Percentiles rank a stretch among this genome's conserved stretches.
Evolutionary conservation across 30 jellyfish, hydroid and myxozoan genomes (phyloP).

Genomic region (Morbakka virulenta): DNA sequence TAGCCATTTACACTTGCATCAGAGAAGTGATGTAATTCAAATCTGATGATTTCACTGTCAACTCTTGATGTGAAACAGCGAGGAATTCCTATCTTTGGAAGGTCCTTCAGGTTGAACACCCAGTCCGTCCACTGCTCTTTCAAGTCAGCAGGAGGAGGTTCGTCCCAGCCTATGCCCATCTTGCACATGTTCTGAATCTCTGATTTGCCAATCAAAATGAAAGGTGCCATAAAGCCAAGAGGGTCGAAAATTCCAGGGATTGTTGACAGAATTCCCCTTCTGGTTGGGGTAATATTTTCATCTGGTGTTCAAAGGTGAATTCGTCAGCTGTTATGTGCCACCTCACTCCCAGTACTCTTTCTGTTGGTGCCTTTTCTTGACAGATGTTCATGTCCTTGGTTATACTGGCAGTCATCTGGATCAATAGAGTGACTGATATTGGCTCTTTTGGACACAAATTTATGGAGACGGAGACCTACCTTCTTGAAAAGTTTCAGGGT

Average conservation of each 20-base stretch:
- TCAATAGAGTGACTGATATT: slow-evolving; percentile 2
- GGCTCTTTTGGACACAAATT: slow-evolving; percentile 9
- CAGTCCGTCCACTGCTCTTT: slow-evolving; percentile 52
- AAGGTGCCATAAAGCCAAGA: slow-evolving; percentile 26
- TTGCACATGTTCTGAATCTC: not conserved
- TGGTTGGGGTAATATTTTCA: too few relatives aligned
- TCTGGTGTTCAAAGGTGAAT: too few relatives aligned
- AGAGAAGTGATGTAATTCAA: slow-evolving; percentile 44
- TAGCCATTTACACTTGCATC: slow-evolving; percentile 45
- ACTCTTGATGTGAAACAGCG: slow-evolving; percentile 37
- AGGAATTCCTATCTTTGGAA: slow-evolving; percentile 12
- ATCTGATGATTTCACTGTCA: slow-evolving; percentile 4
- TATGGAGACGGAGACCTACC: slow-evolving; percentile 12
- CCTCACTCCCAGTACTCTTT: too few relatives aligned
- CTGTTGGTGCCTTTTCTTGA: too few relatives aligned
- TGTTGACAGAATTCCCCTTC: slow-evolving; percentile 14
- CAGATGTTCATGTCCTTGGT: too few relatives aligned
- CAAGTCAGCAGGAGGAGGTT: too few relatives aligned
- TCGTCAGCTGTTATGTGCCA: too few relatives aligned
- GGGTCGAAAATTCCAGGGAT: slow-evolving; percentile 24
- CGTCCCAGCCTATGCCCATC: too few relatives aligned
- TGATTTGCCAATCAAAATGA: not conserved
- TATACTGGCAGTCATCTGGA: too few relatives aligned
- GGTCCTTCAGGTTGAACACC: slow-evolving; percentile 16
- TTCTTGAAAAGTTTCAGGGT: slow-evolving; percentile 2